Percentiles rank a stretch among this genome's conserved stretches.
These are phyloP conservation scores for Pygoscelis adeliae DNA, from an alignment of 2,113 vertebrate genomes.

Conservation along the genomic window DNA sequence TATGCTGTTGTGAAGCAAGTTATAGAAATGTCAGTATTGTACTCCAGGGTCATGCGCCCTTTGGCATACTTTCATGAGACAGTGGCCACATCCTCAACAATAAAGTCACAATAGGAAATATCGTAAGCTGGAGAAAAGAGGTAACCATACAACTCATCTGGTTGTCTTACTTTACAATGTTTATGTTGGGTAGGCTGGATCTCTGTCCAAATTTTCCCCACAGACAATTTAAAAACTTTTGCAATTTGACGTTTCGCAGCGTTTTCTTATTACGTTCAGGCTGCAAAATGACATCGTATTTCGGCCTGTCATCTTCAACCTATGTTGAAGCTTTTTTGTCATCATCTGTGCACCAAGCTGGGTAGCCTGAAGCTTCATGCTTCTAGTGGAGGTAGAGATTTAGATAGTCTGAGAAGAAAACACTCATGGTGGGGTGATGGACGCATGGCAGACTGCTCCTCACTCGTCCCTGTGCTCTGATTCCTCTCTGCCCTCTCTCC, in stretches of 20 bases:
- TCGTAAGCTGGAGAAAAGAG: not conserved
- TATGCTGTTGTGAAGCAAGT: not conserved
- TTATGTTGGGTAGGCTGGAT: not conserved
- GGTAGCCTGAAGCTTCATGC: not conserved
- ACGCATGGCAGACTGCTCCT: not conserved
- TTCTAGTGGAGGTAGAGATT: not conserved
- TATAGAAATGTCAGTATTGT: not conserved
- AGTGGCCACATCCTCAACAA: not conserved
- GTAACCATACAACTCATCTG: not conserved
- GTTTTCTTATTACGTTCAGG: not conserved
- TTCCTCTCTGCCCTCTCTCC: not conserved
- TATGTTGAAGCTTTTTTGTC: not conserved
- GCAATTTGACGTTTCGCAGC: not conserved
- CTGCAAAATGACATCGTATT: not conserved
- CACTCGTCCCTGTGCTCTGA: not conserved
- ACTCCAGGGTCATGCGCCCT: not conserved
- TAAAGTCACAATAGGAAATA: not conserved
- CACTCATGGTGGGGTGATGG: not conserved
- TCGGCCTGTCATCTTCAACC: not conserved
- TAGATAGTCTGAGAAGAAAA: not conserved
- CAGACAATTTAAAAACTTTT: not conserved
- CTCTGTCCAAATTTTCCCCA: not conserved
- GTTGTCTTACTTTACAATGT: not conserved
- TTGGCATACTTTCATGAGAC: not conserved
- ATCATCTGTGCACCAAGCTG: not conserved